A percentile compares a stretch with the other conserved stretches of the same genome.
These are phyloP conservation scores for Triplophysa rosa DNA, from an alignment of 2,113 vertebrate species.

Conservation along the genomic window DNA sequence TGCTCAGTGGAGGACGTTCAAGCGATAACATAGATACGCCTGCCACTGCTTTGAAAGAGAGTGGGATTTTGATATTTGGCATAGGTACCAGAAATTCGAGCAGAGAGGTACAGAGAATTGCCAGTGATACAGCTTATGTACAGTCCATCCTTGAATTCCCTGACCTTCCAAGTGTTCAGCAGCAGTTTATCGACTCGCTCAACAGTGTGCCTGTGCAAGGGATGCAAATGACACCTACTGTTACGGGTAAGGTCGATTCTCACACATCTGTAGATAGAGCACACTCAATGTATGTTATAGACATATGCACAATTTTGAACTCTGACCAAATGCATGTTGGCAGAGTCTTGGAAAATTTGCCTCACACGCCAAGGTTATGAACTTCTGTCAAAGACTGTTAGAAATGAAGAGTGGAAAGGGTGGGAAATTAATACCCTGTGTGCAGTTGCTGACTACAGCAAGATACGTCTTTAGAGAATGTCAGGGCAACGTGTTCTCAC, in stretches of 20 bases:
- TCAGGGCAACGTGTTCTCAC: slow-evolving; percentile 3
- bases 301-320: background rate
- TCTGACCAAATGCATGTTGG: background rate
- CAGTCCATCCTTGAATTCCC: slow-evolving; percentile 36
- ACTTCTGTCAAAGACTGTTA: background rate
- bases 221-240: background rate
- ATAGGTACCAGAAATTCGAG: slow-evolving; percentile 75
- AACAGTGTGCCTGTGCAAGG: background rate
- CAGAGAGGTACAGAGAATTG: slow-evolving; percentile 68
- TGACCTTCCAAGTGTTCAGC: slow-evolving; percentile 36
- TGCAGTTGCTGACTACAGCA: too few relatives aligned
- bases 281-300: background rate
- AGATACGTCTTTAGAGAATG: background rate
- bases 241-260: background rate
- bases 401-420: too few relatives aligned
- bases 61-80: slow-evolving; percentile 81
- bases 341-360: background rate
- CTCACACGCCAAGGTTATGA: background rate
- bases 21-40: slow-evolving; percentile 66
- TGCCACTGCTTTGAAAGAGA: slow-evolving; percentile 75
- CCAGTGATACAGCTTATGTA: slow-evolving; percentile 7
- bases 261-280: background rate
- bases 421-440: too few relatives aligned
- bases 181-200: slow-evolving; percentile 27
- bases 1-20: slow-evolving; percentile 59